Percentiles rank a stretch among this genome's conserved stretches.
Evolutionary conservation across 2,888 invertebrate genomes (phyloP).

Genomic region (Peribatodes rhomboidaria): DNA sequence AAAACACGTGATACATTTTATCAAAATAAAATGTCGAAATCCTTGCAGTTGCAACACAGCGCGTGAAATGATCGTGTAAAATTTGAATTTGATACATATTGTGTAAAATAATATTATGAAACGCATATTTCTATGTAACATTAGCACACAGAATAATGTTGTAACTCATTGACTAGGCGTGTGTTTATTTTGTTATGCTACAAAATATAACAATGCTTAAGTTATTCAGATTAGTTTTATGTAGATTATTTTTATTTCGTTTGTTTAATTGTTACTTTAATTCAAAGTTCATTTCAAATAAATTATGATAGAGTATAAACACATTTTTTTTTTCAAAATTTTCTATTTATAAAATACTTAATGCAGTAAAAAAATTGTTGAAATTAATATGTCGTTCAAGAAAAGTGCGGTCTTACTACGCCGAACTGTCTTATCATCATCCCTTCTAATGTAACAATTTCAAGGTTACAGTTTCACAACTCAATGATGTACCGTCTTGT

Average conservation of each 20-base stretch:
- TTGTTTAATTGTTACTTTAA: too few species aligned
- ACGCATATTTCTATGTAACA: slow-evolving; percentile 24
- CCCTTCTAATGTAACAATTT: slow-evolving; percentile 6
- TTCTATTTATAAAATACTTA: neutral
- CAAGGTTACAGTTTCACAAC: slow-evolving; percentile 15
- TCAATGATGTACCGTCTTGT: slow-evolving; percentile 9
- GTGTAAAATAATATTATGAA: slow-evolving; percentile 32
- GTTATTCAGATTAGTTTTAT: too few species aligned
- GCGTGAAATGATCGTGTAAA: slow-evolving; percentile 19
- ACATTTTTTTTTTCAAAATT: too few species aligned
- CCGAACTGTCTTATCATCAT: slow-evolving; percentile 1
- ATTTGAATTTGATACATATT: slow-evolving; percentile 25
- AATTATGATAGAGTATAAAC: too few species aligned
- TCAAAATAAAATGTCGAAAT: slow-evolving; percentile 26
- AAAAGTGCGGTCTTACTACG: slow-evolving; percentile 21
- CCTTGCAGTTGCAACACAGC: slow-evolving; percentile 15
- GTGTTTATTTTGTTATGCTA: neutral
- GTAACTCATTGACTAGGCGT: slow-evolving; percentile 24
- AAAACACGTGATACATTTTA: slow-evolving; percentile 10
- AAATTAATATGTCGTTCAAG: slow-evolving; percentile 5
- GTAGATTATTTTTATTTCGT: too few species aligned
- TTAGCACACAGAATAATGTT: slow-evolving; percentile 21
- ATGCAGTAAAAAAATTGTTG: neutral
- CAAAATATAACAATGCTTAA: too few species aligned
- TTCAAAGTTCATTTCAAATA: too few species aligned